Evolutionary conservation across 2,888 invertebrate species (phyloP).

Genomic region (Meganola albula): DNA sequence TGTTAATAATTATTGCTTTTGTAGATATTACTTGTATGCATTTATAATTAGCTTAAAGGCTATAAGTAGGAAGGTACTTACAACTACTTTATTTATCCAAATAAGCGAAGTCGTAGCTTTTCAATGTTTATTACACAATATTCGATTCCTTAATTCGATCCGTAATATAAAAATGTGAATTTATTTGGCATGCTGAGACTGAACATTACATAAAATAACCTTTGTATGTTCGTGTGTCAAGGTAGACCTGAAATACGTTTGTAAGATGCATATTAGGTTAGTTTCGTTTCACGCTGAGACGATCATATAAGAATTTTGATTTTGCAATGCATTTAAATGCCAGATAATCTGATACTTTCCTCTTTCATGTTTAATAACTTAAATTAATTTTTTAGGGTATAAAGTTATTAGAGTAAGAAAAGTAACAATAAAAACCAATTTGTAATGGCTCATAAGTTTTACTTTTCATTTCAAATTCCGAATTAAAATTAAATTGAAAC

Average conservation of each 20-base stretch:
- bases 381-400: slow-evolving; percentile 38
- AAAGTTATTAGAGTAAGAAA: slow-evolving; percentile 41
- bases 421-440: slow-evolving; percentile 21
- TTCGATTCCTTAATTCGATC: slow-evolving; percentile 54
- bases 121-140: slow-evolving; percentile 33
- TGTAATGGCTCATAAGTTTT: slow-evolving; percentile 26
- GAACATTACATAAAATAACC: slow-evolving; percentile 54
- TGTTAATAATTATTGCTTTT: too few relatives aligned
- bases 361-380: slow-evolving; percentile 34
- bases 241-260: slow-evolving; percentile 55
- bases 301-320: slow-evolving; percentile 44
- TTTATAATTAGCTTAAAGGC: too few relatives aligned
- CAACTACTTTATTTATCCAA: slow-evolving; percentile 36
- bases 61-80: too few relatives aligned
- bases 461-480: slow-evolving; percentile 24
- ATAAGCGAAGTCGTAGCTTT: slow-evolving; percentile 38
- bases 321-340: slow-evolving; percentile 59
- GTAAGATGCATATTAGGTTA: slow-evolving; percentile 43
- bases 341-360: slow-evolving; percentile 40
- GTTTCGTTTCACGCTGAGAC: slow-evolving; percentile 59
- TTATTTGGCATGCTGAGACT: slow-evolving; percentile 50
- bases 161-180: slow-evolving; percentile 62
- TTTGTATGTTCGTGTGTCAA: slow-evolving; percentile 59
- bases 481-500: slow-evolving; percentile 37
- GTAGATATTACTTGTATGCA: too few relatives aligned